These are phyloP conservation scores for Tragelaphus buxtoni DNA, from an alignment of 2,113 vertebrate species.

Conservation along the genomic window DNA sequence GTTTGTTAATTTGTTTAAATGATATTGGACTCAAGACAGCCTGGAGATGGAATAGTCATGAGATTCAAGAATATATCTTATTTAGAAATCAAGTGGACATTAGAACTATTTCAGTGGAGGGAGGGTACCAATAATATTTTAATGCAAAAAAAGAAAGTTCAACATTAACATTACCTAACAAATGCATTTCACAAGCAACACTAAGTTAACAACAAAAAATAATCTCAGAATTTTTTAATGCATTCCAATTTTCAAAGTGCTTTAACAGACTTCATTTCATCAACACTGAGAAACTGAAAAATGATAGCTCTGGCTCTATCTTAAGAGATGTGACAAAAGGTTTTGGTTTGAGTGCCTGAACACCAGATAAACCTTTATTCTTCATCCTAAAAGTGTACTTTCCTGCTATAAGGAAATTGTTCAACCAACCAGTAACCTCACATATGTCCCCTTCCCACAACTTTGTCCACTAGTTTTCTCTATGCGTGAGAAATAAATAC, in stretches of 20 bases:
- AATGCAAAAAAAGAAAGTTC: background rate
- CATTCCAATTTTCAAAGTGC: background rate
- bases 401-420: background rate
- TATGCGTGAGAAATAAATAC: background rate
- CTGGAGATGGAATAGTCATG: background rate
- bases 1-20: background rate
- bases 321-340: background rate
- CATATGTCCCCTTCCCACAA: background rate
- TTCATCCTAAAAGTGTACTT: background rate
- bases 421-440: background rate
- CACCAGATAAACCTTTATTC: background rate
- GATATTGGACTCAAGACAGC: background rate
- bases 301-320: background rate
- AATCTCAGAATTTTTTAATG: background rate
- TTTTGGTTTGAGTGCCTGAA: background rate
- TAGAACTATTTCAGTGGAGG: background rate
- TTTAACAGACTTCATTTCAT: background rate
- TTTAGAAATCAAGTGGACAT: background rate
- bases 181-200: background rate
- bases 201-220: conserved; percentile 15
- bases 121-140: background rate
- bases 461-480: background rate
- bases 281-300: background rate
- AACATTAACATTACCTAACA: background rate
- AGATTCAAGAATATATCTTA: background rate